Evolutionary conservation across 2,888 invertebrate species (phyloP).

Genomic region (Venustoraphidia nigricollis): DNA sequence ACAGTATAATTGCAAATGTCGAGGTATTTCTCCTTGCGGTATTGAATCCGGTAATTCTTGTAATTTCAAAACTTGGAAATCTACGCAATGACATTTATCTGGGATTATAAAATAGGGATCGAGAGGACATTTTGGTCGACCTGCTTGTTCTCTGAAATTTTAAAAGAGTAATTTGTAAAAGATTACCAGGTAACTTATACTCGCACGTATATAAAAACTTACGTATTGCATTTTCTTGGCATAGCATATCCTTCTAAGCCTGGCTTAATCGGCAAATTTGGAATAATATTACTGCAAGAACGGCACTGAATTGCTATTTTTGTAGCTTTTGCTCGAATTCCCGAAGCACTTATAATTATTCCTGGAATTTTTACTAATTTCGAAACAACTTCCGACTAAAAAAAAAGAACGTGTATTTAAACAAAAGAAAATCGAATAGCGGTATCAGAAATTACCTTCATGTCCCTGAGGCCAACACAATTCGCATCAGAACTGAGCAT

Average conservation of each 20-base stretch:
- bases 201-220: conserved; percentile 25
- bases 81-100: conserved; percentile 93
- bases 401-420: conserved; percentile 10
- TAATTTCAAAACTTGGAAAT: conserved; percentile 93
- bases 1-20: conserved; percentile 87
- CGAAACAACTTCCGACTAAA: conserved; percentile 84
- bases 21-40: conserved; percentile 95
- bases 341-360: conserved; percentile 86
- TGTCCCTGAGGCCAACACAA: conserved; percentile 63
- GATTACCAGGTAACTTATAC: too few relatives aligned
- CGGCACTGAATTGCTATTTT: conserved; percentile 91
- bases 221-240: conserved; percentile 89
- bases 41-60: conserved; percentile 92
- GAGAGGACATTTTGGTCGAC: conserved; percentile 81
- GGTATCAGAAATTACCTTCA: conserved; percentile 46
- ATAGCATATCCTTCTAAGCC: conserved; percentile 92
- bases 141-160: conserved; percentile 70
- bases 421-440: neutral
- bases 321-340: conserved; percentile 89
- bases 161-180: conserved; percentile 5
- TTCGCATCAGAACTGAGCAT: conserved; percentile 71
- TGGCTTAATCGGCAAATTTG: conserved; percentile 81
- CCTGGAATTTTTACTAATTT: conserved; percentile 89
- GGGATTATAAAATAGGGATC: conserved; percentile 98
- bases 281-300: conserved; percentile 76